These are phyloP conservation scores for Clarias platycephalus DNA, from an alignment of 2,797 vertebrate genomes.

Conservation along the genomic window DNA sequence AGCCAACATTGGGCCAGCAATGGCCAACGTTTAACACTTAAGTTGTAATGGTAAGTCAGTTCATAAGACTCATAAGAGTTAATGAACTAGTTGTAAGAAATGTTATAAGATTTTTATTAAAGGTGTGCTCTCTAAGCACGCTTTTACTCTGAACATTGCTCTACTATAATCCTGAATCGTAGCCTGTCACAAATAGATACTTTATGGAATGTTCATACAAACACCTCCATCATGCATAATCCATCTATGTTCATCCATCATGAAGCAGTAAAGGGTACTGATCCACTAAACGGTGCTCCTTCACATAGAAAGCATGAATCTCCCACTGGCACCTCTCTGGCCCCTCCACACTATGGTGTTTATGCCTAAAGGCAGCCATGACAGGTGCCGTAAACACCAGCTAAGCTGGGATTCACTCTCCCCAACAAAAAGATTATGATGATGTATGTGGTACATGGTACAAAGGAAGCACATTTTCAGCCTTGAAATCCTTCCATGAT, in stretches of 20 bases:
- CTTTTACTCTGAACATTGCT: neutral
- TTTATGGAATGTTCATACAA: neutral
- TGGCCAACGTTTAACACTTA: neutral
- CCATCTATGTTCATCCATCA: constrained; percentile 33
- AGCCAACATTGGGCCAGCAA: neutral
- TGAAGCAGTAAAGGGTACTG: constrained; percentile 17
- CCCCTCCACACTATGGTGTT: constrained; percentile 55
- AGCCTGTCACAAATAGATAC: neutral
- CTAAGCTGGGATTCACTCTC: constrained; percentile 54
- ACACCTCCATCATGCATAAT: neutral
- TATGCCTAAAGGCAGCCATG: constrained; percentile 58
- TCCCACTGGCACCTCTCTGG: constrained; percentile 42
- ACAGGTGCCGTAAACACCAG: constrained; percentile 66
- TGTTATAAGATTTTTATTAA: neutral
- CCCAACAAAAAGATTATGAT: constrained; percentile 57
- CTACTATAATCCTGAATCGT: neutral
- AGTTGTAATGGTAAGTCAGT: neutral
- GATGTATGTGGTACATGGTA: constrained; percentile 56
- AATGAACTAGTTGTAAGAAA: neutral
- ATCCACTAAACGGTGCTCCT: constrained; percentile 13
- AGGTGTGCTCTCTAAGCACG: neutral
- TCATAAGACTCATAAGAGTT: neutral
- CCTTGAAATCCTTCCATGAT: constrained; percentile 38
- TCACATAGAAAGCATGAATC: constrained; percentile 31
- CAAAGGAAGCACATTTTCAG: constrained; percentile 47